Evolutionary conservation across 2,797 vertebrate species (phyloP).

Genomic region (Poliocrania exsul): DNA sequence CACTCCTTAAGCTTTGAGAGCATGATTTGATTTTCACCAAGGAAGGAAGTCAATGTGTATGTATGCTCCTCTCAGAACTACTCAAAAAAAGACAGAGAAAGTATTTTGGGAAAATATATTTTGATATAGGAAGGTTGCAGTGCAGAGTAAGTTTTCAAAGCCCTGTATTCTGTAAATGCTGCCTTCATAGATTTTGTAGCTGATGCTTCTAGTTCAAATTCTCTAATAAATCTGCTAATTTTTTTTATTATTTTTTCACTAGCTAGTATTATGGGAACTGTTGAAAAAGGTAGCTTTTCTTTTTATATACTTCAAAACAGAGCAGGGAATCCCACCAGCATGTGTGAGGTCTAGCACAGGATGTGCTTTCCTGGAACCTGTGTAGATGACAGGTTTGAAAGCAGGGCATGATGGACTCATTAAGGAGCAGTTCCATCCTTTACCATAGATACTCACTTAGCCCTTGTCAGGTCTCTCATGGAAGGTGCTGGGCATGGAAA

Average conservation of each 20-base stretch:
- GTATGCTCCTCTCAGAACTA: not conserved
- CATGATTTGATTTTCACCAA: not conserved
- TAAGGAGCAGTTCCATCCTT: not conserved
- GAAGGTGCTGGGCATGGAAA: not conserved
- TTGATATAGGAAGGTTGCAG: not conserved
- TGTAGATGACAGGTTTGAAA: not conserved
- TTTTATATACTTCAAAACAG: not conserved
- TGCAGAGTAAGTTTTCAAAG: not conserved
- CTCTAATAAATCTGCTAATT: not conserved
- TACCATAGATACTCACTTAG: not conserved
- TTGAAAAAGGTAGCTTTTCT: not conserved
- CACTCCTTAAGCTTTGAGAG: not conserved
- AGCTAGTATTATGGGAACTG: not conserved
- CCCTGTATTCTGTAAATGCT: not conserved
- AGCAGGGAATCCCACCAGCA: not conserved
- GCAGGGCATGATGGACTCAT: rapidly evolving
- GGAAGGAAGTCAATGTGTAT: not conserved
- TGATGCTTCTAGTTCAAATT: not conserved
- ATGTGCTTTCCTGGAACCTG: rapidly evolving
- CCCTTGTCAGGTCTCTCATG: rapidly evolving
- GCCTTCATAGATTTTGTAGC: not conserved
- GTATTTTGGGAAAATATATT: not conserved
- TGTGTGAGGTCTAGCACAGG: rapidly evolving
- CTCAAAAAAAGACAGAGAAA: not conserved
- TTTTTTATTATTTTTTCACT: not conserved